These are phyloP conservation scores for Phyllostomus hastatus DNA, from an alignment of 2,113 vertebrate genomes.

Conservation along the genomic window DNA sequence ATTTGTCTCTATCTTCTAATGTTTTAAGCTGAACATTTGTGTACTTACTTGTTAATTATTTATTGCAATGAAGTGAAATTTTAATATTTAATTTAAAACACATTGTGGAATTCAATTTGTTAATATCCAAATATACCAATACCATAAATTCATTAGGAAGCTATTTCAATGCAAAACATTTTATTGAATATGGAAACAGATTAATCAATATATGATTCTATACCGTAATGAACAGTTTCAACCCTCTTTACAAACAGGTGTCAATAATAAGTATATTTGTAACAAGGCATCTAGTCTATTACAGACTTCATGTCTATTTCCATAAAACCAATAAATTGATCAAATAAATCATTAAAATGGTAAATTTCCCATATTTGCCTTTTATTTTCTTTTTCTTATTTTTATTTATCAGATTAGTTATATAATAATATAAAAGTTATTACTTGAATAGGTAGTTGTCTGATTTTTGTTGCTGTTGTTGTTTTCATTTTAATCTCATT, in stretches of 20 bases:
- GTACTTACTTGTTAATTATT: background rate
- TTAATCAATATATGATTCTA: background rate
- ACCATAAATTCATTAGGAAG: background rate
- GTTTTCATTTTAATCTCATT: background rate
- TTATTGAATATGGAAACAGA: background rate
- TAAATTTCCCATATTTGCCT: background rate
- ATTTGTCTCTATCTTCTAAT: background rate
- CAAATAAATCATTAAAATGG: background rate
- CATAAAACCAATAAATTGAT: background rate
- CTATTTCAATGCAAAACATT: background rate
- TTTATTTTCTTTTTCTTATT: background rate
- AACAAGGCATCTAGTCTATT: background rate
- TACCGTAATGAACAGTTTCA: background rate
- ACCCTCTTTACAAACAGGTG: background rate
- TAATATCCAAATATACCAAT: background rate
- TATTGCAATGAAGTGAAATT: background rate
- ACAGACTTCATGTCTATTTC: background rate
- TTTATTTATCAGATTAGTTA: background rate
- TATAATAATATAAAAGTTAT: background rate
- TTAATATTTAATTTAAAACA: conserved; percentile 3
- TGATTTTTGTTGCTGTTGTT: background rate
- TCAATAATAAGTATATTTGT: background rate
- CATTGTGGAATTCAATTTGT: background rate
- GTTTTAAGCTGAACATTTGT: background rate
- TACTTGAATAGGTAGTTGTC: background rate